phyloP scores from a whole-genome alignment of 1,140 invertebrate genomes.

The Bombus pyrosoma region DNA sequence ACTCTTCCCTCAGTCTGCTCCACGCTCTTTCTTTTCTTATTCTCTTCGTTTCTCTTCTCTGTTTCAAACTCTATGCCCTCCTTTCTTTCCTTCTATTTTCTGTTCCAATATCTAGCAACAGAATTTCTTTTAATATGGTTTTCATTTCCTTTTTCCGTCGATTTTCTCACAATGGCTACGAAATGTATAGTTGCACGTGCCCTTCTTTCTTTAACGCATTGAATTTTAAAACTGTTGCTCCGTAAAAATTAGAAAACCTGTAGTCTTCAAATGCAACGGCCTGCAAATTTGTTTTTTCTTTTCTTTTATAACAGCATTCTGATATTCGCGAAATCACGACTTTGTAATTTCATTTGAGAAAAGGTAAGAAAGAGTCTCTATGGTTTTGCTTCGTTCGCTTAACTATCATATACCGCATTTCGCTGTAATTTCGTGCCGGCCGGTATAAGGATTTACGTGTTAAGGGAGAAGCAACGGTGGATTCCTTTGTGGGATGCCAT shows the following conservation, averaged over 20 bases:
- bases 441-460: slow-evolving; percentile 53
- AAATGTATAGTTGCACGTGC: too few relatives aligned
- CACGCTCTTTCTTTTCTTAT: neutral
- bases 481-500: slow-evolving; percentile 26
- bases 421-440: slow-evolving; percentile 35
- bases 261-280: too few relatives aligned
- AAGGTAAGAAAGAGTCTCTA: neutral
- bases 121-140: neutral
- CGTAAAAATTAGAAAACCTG: too few relatives aligned
- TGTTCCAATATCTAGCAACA: too few relatives aligned
- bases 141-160: too few relatives aligned
- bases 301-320: too few relatives aligned
- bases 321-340: neutral
- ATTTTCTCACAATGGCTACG: too few relatives aligned
- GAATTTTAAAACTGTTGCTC: neutral
- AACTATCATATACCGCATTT: too few relatives aligned
- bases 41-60: neutral
- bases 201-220: neutral
- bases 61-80: neutral
- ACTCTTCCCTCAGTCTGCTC: neutral
- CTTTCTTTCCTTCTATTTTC: neutral
- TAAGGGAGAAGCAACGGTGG: slow-evolving; percentile 5
- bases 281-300: too few relatives aligned
- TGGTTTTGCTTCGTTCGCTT: neutral
- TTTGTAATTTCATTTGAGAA: neutral